phyloP scores from a whole-genome alignment of 92 coral and sea anemone genomes.

The Siderastrea siderea region DNA sequence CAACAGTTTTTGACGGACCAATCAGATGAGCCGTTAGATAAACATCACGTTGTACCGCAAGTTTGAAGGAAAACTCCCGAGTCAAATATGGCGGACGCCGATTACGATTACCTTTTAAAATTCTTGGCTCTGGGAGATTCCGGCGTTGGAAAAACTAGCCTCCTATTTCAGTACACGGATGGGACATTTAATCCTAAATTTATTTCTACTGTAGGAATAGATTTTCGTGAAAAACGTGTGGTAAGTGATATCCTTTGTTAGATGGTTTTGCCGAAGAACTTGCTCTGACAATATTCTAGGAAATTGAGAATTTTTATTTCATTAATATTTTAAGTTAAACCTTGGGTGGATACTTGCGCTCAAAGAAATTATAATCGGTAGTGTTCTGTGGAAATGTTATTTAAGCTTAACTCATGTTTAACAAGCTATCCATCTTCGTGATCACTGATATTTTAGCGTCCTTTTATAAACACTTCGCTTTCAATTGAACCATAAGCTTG shows the following conservation, averaged over 20 bases:
- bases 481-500: background rate
- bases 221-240: constrained; percentile 95
- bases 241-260: constrained; percentile 72
- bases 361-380: background rate
- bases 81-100: constrained; percentile 93
- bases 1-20: constrained; percentile 49
- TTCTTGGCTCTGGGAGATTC: constrained; percentile 97
- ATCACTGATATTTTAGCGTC: constrained; percentile 16
- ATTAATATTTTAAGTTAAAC: constrained; percentile 33
- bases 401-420: constrained; percentile 3
- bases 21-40: constrained; percentile 79
- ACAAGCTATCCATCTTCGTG: background rate
- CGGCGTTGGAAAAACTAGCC: constrained; percentile 98
- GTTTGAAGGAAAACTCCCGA: constrained; percentile 69
- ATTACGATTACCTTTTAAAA: constrained; percentile 93
- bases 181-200: constrained; percentile 95
- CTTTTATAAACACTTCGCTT: background rate
- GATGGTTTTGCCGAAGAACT: constrained; percentile 24
- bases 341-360: constrained; percentile 35
- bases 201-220: constrained; percentile 98
- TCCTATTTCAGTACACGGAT: constrained; percentile 94
- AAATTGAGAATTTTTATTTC: constrained; percentile 30
- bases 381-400: constrained; percentile 9
- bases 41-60: constrained; percentile 48
- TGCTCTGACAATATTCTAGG: constrained; percentile 2